Percentiles rank a stretch among this genome's conserved stretches.
phyloP scores from a whole-genome alignment of 2,797 vertebrate genomes.

The Malacoraja senta region DNA sequence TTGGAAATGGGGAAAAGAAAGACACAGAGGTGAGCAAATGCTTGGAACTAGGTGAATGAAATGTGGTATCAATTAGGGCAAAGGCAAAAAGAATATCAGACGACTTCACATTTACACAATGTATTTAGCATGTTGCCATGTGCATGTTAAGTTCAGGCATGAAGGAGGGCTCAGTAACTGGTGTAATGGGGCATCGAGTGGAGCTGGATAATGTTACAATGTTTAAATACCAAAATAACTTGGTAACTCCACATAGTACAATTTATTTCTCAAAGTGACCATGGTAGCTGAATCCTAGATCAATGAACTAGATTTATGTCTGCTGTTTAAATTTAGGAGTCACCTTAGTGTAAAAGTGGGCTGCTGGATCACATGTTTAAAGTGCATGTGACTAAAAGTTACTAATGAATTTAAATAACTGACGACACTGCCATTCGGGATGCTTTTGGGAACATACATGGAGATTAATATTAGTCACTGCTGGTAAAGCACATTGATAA shows the following conservation, averaged over 20 bases:
- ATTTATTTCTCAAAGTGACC: neutral
- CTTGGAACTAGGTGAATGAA: neutral
- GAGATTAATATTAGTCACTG: too few species aligned
- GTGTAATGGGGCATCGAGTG: neutral
- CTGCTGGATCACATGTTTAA: too few species aligned
- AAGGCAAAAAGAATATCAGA: neutral
- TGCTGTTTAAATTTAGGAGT: too few species aligned
- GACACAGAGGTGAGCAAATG: neutral
- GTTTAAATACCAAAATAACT: neutral
- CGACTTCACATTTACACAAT: neutral
- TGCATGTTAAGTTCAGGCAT: neutral
- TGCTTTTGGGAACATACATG: too few species aligned
- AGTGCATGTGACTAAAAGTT: too few species aligned
- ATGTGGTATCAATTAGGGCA: neutral
- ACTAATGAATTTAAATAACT: too few species aligned
- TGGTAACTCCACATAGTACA: neutral
- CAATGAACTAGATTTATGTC: neutral
- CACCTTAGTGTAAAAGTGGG: too few species aligned
- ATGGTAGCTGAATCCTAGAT: neutral
- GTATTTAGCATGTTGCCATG: neutral
- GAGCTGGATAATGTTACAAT: neutral
- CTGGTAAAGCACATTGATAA: too few species aligned
- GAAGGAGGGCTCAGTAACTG: neutral
- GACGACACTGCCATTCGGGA: too few species aligned
- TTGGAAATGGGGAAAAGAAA: too few species aligned